A percentile compares a stretch with the other conserved stretches of the same genome.
These are phyloP conservation scores for Ptychadena robeensis DNA, from an alignment of 2,797 vertebrate genomes.

Conservation along the genomic window DNA sequence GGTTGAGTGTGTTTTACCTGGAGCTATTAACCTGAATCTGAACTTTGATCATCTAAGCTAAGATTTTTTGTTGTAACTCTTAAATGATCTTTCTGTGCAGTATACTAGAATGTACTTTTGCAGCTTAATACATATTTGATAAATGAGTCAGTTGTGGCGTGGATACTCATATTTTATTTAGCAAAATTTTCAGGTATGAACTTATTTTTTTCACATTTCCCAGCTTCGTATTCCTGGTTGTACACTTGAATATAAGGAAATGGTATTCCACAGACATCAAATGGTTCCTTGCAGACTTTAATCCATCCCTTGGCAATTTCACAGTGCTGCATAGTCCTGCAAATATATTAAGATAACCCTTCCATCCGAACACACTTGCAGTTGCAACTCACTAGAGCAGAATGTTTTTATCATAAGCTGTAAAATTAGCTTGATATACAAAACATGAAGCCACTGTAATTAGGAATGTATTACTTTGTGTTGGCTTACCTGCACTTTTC, in stretches of 20 bases:
- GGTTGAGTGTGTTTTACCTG: not conserved
- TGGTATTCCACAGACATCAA: not conserved
- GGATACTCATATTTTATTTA: not conserved
- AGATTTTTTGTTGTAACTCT: not conserved
- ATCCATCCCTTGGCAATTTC: conserved; percentile 3
- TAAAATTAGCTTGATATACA: conserved; percentile 19
- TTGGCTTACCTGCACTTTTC: conserved; percentile 34
- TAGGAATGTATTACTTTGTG: conserved; percentile 12
- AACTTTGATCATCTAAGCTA: not conserved
- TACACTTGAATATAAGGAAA: not conserved
- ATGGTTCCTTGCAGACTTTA: conserved; percentile 7
- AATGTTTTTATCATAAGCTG: not conserved
- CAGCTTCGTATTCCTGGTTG: not conserved
- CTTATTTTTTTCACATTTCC: not conserved
- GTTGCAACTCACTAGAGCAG: not conserved
- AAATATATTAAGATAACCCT: conserved; percentile 23
- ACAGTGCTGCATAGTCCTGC: not conserved
- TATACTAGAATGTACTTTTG: not conserved
- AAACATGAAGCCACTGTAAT: conserved; percentile 6
- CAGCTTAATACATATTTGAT: not conserved
- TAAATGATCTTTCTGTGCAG: not conserved
- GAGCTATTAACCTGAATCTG: not conserved
- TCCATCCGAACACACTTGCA: conserved; percentile 16
- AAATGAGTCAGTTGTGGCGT: not conserved
- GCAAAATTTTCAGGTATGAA: not conserved